Base-by-base conservation (phyloP, 2,113 vertebrate genomes). In the Prolemur simus region DNA sequence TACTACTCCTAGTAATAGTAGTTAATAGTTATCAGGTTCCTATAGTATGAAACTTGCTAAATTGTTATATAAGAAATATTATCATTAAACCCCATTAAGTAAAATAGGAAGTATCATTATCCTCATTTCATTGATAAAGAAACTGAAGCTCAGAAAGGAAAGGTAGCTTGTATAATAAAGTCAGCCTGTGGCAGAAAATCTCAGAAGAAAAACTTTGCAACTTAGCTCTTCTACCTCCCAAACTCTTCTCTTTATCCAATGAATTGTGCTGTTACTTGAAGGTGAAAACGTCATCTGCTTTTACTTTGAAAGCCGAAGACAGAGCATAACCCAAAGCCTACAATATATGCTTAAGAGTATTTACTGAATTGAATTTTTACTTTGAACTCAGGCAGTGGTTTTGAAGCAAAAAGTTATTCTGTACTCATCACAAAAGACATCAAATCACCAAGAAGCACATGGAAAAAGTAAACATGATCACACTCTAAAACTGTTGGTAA, bases 361-460 rank as follows among this genome's bases (percentile, higher is more conserved):
- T 94, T 89, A 92, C 64, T 13, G 77, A 86, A 71, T 27, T 80
- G 56, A 85, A 81, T 76, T 95, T 92, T 90, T 17, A 54, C 60
- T 88, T 84, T 86, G 73, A 90, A 47, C 8, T 82, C 52, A 17
- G 23, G 4, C 21, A 66, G 14, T 39, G 3, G 25, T 32, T 80
- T 90, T 84, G 34, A 60, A 25, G n/a, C 20, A 63, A n/a, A n/a
- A n/a, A 85, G 17, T 17, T 64, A 10, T 58, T 8, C 29, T 47
- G 4, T 54, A 29, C 76, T 37, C 23, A 64, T 12, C 14, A 18
- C 13, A 4, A 15, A 93, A 80, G 77, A 54, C n/a, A 56, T 21
- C 34, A 27, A 87, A n/a, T 52, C 39, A 77, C 58, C 23, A 54
- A 18, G 29, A 71, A 89, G 4, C 29, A 52, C 23, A 21, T 29